These are phyloP conservation scores for Euura saliciscinereae DNA, from an alignment of 1,140 invertebrate species.

Conservation along the genomic window DNA sequence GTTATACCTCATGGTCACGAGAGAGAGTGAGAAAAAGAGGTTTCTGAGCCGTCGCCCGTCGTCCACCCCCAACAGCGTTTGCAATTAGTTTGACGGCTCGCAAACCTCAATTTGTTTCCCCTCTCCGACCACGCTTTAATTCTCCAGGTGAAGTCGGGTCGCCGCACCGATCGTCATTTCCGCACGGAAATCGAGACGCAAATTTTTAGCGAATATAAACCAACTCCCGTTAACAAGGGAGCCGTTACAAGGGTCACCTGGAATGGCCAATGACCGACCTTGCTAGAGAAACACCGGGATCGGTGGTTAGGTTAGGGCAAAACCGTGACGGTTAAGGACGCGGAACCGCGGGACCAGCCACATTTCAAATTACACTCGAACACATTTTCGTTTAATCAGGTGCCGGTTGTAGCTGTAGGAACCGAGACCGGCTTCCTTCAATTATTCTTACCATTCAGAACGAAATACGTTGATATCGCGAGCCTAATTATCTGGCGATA, in stretches of 20 bases:
- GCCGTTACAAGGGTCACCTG: neutral
- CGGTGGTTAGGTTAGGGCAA: conserved; percentile 16
- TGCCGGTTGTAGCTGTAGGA: too few species aligned
- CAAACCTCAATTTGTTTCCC: too few species aligned
- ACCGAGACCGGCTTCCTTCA: too few species aligned
- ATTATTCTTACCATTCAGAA: too few species aligned
- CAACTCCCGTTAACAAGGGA: neutral
- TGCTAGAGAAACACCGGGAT: neutral
- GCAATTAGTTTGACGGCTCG: too few species aligned
- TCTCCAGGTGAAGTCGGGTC: too few species aligned
- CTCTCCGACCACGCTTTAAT: too few species aligned
- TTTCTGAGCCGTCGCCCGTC: conserved; percentile 19
- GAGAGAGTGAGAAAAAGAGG: conserved; percentile 15
- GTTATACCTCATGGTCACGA: neutral
- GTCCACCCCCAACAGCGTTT: too few species aligned
- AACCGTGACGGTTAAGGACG: conserved; percentile 49
- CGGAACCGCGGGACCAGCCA: conserved; percentile 34
- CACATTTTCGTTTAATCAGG: too few species aligned
- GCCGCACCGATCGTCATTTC: neutral
- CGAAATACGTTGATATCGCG: too few species aligned
- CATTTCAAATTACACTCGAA: too few species aligned
- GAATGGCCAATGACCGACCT: neutral
- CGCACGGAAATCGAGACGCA: neutral
- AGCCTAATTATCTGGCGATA: too few species aligned
- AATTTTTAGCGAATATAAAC: neutral